Conservation (phyloP, 92 coral and sea anemone species). For the Plumapathes pennacea region DNA sequence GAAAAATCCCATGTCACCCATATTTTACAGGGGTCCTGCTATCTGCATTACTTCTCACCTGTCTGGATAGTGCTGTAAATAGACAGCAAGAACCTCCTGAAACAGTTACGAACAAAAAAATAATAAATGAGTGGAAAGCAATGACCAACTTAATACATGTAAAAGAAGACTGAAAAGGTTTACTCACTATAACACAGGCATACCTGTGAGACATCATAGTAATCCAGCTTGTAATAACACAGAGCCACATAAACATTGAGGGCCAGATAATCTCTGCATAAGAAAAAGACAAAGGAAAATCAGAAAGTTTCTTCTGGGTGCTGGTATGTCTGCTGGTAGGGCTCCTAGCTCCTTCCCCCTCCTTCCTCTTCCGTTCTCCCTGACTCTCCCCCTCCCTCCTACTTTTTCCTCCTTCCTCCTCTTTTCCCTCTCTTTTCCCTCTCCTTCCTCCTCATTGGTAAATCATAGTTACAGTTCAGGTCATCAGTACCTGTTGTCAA, state of each 20-base stretch:
- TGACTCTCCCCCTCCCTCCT: too few species aligned
- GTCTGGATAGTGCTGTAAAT: constrained; percentile 98
- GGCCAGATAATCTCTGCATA: constrained; percentile 85
- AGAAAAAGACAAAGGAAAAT: not conserved
- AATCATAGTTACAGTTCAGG: not conserved
- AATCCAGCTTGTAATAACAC: constrained; percentile 96
- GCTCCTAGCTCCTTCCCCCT: too few species aligned
- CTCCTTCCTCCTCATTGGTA: too few species aligned
- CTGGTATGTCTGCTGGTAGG: not conserved
- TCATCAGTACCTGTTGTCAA: constrained; percentile 82
- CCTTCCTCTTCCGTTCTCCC: too few species aligned
- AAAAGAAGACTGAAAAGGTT: not conserved
- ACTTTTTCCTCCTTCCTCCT: too few species aligned
- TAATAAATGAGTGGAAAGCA: not conserved
- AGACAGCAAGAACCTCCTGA: constrained; percentile 93
- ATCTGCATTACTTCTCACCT: constrained; percentile 44
- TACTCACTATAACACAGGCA: not conserved
- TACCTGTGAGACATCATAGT: constrained; percentile 96
- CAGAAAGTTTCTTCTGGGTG: not conserved
- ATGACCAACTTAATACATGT: not conserved
- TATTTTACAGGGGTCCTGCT: too few species aligned
- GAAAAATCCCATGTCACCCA: too few species aligned
- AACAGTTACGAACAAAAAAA: not conserved
- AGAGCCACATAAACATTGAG: constrained; percentile 97
- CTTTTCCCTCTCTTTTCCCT: too few species aligned